A percentile compares a stretch with the other conserved stretches of the same genome.
Evolutionary conservation across 2,113 vertebrate species (phyloP).

Genomic region (Parus major): DNA sequence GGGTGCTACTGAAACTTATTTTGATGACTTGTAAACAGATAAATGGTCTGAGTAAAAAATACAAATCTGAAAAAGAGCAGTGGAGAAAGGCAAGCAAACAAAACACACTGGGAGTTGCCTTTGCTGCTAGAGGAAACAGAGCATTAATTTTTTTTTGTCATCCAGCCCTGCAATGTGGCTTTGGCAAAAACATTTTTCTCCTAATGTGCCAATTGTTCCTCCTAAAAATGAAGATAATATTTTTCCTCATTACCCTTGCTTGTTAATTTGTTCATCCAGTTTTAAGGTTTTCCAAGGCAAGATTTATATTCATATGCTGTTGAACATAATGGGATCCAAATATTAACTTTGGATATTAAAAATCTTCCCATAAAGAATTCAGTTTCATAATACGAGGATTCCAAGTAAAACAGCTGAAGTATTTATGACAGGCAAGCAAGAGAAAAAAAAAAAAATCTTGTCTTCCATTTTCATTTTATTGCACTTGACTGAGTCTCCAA

Average conservation of each 20-base stretch:
- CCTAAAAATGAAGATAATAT: not conserved
- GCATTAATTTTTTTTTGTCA: not conserved
- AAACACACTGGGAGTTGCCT: not conserved
- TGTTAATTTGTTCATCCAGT: not conserved
- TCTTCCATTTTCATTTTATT: constrained; percentile 53
- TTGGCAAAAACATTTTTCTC: not conserved
- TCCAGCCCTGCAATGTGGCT: not conserved
- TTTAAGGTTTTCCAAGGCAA: not conserved
- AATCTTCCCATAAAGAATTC: not conserved
- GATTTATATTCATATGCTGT: not conserved
- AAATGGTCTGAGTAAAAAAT: not conserved
- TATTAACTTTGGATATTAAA: not conserved
- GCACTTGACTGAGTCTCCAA: constrained; percentile 30
- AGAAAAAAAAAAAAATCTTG: not conserved
- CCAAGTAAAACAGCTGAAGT: not conserved
- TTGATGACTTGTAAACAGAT: not conserved
- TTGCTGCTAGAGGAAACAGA: not conserved
- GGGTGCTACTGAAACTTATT: not conserved
- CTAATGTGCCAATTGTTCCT: not conserved
- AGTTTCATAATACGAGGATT: not conserved
- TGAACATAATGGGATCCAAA: not conserved
- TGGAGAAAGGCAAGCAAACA: not conserved
- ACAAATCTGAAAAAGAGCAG: not conserved
- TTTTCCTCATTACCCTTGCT: not conserved
- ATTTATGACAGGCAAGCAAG: not conserved